Base-by-base conservation (phyloP, 2,797 vertebrate genomes). In the Clarias laeviceps region DNA sequence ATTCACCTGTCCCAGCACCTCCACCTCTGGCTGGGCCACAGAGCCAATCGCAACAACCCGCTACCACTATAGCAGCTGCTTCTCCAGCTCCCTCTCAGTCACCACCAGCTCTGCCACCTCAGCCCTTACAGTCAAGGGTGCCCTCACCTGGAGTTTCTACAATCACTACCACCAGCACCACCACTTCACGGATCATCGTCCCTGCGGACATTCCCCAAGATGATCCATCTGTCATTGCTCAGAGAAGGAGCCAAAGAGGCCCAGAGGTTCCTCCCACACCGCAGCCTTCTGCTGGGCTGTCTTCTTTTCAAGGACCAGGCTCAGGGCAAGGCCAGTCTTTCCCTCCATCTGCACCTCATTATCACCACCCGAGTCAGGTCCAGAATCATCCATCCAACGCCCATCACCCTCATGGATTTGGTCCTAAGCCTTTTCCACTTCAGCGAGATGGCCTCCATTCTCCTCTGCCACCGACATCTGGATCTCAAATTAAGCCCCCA, bases 401-500 rank as follows among this genome's bases (percentile, higher is more conserved):
- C 0, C 93, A 87, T 76, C 90, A 89, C 40, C 90, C 93, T 0
- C 96, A 94, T 50, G 87, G 91, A 37, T 90, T 84, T 18, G 77
- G 90, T 14, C 66, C 91, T 84, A 94, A 92, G 66, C 74, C 90
- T 18, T 90, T 91, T 57, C 84, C 91, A 54, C 73, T 88, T 27
- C 94, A 91, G 82, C 90, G 94, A 79, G 92, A 92, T 54, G 90
- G 92, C 0, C 84, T 82, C 56, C 85, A 82, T 57, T 85, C 89
- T 82, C 57, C 85, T 0, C 95, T 96, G 0, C 94, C 96, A 0
- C 94, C 96, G 34, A 91, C 96, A 85, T 92, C 96, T 45, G 95
- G 95, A 93, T 94, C 97, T 2, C 97, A 98, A 82, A 96, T 98
- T 93, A 99, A 97, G 81, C 98, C 98, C 8, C 98, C 98, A 0